A percentile compares a stretch with the other conserved stretches of the same genome.
phyloP scores from a whole-genome alignment of 64 coral and sea anemone genomes.

The Hydrozoanthus tunicans region DNA sequence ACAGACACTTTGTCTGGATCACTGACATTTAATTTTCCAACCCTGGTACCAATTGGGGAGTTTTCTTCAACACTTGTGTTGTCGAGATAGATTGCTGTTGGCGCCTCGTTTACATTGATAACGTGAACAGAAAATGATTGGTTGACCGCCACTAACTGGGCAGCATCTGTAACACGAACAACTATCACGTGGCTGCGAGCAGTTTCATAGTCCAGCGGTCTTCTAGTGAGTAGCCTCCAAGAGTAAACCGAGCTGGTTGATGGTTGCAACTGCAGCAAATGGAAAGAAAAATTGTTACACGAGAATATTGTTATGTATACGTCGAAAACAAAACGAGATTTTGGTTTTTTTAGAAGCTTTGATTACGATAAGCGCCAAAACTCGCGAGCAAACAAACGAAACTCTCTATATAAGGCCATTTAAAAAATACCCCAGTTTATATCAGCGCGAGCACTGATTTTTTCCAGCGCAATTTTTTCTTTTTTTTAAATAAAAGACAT shows the following conservation, averaged over 20 bases:
- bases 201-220: conserved; percentile 68
- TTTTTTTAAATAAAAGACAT: no score
- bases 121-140: conserved; percentile 77
- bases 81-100: conserved; percentile 54
- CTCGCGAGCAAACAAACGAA: no score
- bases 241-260: conserved; percentile 21
- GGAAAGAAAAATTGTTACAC: background rate
- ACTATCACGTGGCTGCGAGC: conserved; percentile 53
- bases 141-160: conserved; percentile 60
- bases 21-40: conserved; percentile 66
- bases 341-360: no score
- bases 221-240: conserved; percentile 68
- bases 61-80: conserved; percentile 63
- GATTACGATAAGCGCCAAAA: no score
- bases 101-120: conserved; percentile 83
- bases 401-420: no score
- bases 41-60: conserved; percentile 39
- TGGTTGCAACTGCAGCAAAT: conserved; percentile 56
- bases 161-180: conserved; percentile 46
- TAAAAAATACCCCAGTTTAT: no score
- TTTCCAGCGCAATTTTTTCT: no score
- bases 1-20: conserved; percentile 71
- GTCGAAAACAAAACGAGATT: no score
- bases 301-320: no score
- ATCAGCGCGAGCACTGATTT: no score